phyloP scores from a whole-genome alignment of 2,888 invertebrate species.

The Lepeophtheirus nordmannii region DNA sequence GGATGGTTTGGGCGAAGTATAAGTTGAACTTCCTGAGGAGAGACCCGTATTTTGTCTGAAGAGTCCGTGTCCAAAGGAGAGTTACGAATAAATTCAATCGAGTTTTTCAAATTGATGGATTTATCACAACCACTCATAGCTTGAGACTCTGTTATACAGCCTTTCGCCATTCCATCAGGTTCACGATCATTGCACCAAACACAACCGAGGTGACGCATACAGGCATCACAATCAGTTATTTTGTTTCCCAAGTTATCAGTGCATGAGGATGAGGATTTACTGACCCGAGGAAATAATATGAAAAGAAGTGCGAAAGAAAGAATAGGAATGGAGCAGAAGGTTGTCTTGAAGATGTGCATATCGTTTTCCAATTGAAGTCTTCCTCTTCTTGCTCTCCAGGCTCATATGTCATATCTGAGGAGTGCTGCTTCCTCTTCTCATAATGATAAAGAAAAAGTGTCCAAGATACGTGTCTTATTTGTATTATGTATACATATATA shows the following conservation, averaged over 20 bases:
- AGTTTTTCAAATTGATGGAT: not conserved
- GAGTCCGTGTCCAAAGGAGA: not conserved
- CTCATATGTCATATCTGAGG: too few relatives aligned
- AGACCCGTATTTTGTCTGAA: not conserved
- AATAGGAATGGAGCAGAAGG: too few relatives aligned
- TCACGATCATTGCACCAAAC: not conserved
- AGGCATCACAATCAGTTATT: not conserved
- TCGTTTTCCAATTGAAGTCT: too few relatives aligned
- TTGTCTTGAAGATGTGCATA: too few relatives aligned
- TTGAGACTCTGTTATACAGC: not conserved
- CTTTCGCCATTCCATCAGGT: not conserved
- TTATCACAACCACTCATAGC: not conserved
- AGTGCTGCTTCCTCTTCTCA: too few relatives aligned
- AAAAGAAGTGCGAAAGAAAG: too few relatives aligned
- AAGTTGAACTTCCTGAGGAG: slow-evolving; percentile 1
- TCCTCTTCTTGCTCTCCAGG: too few relatives aligned
- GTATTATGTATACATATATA: too few relatives aligned
- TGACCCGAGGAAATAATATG: too few relatives aligned
- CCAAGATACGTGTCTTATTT: too few relatives aligned
- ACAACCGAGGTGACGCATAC: not conserved
- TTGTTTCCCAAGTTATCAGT: not conserved
- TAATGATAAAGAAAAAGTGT: too few relatives aligned
- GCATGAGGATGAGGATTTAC: not conserved
- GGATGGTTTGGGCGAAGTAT: slow-evolving; percentile 2
- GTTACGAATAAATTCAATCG: not conserved